Base-by-base conservation (phyloP, 2,797 vertebrate genomes). In the Ibycter americanus region DNA sequence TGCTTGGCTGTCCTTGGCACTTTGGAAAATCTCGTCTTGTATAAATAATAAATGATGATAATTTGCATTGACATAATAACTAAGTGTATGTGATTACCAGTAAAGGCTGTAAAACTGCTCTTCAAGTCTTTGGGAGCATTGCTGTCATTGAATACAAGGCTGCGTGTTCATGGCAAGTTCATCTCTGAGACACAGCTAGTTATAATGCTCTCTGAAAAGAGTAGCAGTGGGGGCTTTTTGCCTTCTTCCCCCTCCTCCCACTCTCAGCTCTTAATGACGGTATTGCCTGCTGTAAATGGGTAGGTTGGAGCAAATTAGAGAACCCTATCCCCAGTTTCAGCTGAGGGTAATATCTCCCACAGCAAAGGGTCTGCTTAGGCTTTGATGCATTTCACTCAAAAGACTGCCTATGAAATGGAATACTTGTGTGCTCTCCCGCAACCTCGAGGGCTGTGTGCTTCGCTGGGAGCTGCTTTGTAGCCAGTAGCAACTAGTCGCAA, bases 31-130 rank as follows among this genome's bases (percentile, higher is more conserved):
- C 56, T 92, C 38, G 58, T 79, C 58, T 87, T 72, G 38, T 65
- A 80, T 92, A 86, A 92, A 96, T 90, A 95, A 96, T 92, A 87
- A 25, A 95, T 96, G 74, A 86, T 40, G 56, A 42, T 85, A 46
- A 96, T 93, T 94, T 95, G 34, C 81, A 90, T 59, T 65, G 91
- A 77, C 78, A 97, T 79, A 74, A 74, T 88, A 87, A 67, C 70
- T 31, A 66, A 86, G 63, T 88, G 55, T 58, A 9, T 85, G 46
- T 66, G 52, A 70, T 91, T 83, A 73, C 67, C 59, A 49, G 52
- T 22, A 89, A 62, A 78, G 81, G 46, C 74, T 80, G 44, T 18
- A 70, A 74, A 77, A 31, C 23, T 32, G 63, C 55, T 44, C 4
- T n/a, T 80, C 31, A 38, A 31, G 55, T 56, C 74, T 84, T 49